Evolutionary conservation across 2,797 vertebrate species (phyloP).

Genomic region (Brotula barbata): DNA sequence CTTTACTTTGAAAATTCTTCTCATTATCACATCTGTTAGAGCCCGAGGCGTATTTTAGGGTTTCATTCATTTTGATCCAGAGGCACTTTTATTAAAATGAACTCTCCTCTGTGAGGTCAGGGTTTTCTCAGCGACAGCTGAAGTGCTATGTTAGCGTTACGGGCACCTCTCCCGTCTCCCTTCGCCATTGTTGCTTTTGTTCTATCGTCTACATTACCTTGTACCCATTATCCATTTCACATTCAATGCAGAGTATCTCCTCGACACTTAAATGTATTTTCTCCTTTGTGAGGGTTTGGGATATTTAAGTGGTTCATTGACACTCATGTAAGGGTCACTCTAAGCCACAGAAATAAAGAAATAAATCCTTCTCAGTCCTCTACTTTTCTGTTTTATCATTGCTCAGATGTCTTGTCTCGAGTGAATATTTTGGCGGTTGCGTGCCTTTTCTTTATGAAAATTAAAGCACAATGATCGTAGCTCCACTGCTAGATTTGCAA

Average conservation of each 20-base stretch:
- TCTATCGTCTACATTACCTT: not conserved
- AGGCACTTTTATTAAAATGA: conserved; percentile 9
- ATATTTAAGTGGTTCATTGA: not conserved
- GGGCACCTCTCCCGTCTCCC: conserved; percentile 3
- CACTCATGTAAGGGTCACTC: not conserved
- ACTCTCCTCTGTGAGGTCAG: conserved; percentile 4
- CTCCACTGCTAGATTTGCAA: no score
- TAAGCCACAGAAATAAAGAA: not conserved
- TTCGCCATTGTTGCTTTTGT: not conserved
- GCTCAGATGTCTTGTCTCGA: not conserved
- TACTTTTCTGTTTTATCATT: not conserved
- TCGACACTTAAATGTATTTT: not conserved
- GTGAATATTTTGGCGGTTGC: no score
- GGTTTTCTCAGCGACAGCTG: conserved; percentile 19
- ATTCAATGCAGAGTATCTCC: conserved; percentile 5
- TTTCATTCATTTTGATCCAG: conserved; percentile 6
- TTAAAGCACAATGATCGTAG: no score
- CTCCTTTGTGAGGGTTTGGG: not conserved
- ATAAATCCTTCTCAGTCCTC: not conserved
- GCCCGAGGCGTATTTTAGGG: not conserved
- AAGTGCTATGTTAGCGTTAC: conserved; percentile 22
- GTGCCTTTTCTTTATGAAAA: no score
- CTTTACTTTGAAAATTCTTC: not conserved
- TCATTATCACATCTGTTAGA: conserved; percentile 4
- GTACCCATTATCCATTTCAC: conserved; percentile 9